A percentile compares a stretch with the other conserved stretches of the same genome.
Conservation (phyloP, 1,140 invertebrate genomes). For the Orius insidiosus region DNA sequence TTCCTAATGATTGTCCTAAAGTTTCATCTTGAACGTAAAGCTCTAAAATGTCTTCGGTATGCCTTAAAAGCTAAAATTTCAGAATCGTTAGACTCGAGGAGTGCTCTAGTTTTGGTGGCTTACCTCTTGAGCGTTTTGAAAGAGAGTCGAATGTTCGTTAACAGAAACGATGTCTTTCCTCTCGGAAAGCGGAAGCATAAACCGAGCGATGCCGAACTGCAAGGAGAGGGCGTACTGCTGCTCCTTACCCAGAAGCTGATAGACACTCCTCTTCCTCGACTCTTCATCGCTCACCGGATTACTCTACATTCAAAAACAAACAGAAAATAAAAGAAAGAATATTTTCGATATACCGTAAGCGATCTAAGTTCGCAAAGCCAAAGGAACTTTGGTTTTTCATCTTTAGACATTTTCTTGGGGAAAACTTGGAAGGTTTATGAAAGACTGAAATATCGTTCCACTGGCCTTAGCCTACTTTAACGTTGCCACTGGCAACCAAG, state of each 20-base stretch:
- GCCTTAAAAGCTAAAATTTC: conserved; percentile 38
- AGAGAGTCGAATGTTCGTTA: conserved; percentile 54
- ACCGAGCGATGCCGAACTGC: conserved; percentile 55
- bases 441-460: neutral
- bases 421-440: neutral
- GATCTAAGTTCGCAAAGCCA: neutral
- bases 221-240: conserved; percentile 53
- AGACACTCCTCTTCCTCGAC: conserved; percentile 27
- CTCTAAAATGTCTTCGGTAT: conserved; percentile 63
- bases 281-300: conserved; percentile 13
- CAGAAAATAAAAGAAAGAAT: neutral
- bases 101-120: conserved; percentile 1
- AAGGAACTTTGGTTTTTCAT: neutral
- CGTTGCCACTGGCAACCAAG: no score
- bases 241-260: conserved; percentile 43
- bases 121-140: conserved; percentile 69
- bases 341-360: no score
- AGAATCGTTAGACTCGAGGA: conserved; percentile 1
- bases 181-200: conserved; percentile 49
- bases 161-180: conserved; percentile 51
- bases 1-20: conserved; percentile 41
- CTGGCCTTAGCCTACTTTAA: no score
- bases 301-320: conserved; percentile 5
- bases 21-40: conserved; percentile 51
- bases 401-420: neutral